A percentile compares a stretch with the other conserved stretches of the same genome.
Conservation (phyloP, 1,140 invertebrate genomes). For the Trichomalopsis sarcophagae region DNA sequence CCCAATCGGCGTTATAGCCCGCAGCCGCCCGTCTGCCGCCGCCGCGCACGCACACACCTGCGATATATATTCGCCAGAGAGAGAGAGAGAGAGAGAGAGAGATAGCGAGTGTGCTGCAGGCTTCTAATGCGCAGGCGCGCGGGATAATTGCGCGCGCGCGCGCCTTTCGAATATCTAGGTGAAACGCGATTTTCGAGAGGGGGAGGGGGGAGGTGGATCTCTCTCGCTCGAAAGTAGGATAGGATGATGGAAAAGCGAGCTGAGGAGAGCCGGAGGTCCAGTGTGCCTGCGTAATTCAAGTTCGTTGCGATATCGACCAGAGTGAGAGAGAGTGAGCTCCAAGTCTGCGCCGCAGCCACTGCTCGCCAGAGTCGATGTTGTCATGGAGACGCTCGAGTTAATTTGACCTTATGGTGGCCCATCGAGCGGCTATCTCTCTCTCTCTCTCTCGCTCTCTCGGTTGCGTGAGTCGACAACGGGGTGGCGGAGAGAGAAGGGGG, state of each 20-base stretch:
- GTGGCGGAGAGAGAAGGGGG: neutral
- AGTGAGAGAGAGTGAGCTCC: conserved; percentile 49
- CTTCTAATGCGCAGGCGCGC: neutral
- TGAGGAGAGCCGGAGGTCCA: conserved; percentile 58
- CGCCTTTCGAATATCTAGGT: conserved; percentile 45
- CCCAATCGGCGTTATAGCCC: neutral
- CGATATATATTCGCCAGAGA: neutral
- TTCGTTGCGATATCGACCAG: conserved; percentile 72
- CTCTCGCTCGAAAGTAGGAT: conserved; percentile 31
- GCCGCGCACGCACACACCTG: neutral
- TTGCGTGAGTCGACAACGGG: conserved; percentile 3
- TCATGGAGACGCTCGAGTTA: conserved; percentile 73
- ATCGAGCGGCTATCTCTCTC: conserved; percentile 20
- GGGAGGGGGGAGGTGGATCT: neutral
- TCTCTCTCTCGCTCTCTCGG: neutral
- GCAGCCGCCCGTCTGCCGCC: conserved; percentile 7
- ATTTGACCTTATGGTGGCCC: conserved; percentile 67
- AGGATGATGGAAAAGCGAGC: conserved; percentile 27
- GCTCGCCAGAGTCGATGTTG: conserved; percentile 70
- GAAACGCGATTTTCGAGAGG: conserved; percentile 24
- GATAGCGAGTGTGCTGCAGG: neutral
- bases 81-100: too few relatives aligned
- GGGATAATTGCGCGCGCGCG: neutral
- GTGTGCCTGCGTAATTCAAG: conserved; percentile 68
- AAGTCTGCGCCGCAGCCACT: conserved; percentile 26